These are phyloP conservation scores for Liasis olivaceus DNA, from an alignment of 2,797 vertebrate genomes.

Conservation along the genomic window DNA sequence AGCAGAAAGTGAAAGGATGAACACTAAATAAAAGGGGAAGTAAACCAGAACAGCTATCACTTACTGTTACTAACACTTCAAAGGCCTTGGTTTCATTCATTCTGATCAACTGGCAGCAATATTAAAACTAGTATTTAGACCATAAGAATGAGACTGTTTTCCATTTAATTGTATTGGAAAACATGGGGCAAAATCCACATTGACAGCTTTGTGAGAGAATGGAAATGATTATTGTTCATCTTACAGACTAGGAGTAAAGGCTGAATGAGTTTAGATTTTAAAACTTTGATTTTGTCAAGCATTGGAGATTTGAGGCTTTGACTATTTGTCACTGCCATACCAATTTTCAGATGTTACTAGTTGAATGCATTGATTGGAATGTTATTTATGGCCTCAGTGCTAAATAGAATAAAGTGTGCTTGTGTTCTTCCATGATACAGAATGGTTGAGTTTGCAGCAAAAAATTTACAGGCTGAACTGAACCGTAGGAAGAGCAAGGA, in stretches of 20 bases:
- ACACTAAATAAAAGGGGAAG: neutral
- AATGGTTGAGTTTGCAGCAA: conserved; percentile 88
- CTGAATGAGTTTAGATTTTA: neutral
- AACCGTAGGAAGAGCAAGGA: conserved; percentile 84
- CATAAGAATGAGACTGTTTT: neutral
- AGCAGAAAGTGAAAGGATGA: neutral
- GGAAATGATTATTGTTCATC: neutral
- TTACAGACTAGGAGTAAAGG: neutral
- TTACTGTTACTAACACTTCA: too few species aligned
- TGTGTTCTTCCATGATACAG: conserved; percentile 65
- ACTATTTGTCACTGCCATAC: neutral
- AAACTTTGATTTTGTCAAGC: neutral
- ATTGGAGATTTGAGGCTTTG: neutral
- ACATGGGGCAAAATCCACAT: too few species aligned
- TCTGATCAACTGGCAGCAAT: neutral
- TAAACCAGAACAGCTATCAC: neutral
- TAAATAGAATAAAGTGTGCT: neutral
- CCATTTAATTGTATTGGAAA: neutral
- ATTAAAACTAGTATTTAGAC: neutral
- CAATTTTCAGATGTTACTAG: neutral
- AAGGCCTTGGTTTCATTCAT: neutral
- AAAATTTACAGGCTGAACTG: conserved; percentile 86
- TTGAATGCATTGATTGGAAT: neutral
- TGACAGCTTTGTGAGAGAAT: neutral
- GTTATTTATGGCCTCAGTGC: neutral